These are phyloP conservation scores for Merops nubicus DNA, from an alignment of 2,113 vertebrate species.

Conservation along the genomic window DNA sequence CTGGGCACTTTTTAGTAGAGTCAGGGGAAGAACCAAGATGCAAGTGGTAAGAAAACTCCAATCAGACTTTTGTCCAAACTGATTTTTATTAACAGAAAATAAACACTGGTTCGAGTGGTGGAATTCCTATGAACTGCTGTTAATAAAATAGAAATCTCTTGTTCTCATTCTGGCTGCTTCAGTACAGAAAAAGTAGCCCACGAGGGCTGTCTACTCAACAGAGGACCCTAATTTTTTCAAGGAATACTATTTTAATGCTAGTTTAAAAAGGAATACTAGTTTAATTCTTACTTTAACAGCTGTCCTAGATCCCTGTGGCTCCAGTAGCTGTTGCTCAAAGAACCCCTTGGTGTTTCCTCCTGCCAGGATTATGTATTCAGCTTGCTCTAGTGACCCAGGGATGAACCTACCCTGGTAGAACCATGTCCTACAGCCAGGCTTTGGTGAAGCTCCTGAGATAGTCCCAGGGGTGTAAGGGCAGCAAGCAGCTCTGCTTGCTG, in stretches of 20 bases:
- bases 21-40: background rate
- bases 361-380: background rate
- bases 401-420: background rate
- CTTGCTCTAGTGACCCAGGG: background rate
- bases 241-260: background rate
- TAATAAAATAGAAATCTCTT: slow-evolving; percentile 69
- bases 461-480: background rate
- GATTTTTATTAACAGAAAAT: slow-evolving; percentile 88
- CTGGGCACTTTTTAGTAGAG: background rate
- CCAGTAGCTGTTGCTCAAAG: background rate
- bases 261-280: background rate
- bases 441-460: background rate
- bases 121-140: slow-evolving; percentile 50
- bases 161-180: background rate
- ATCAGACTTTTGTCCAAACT: slow-evolving; percentile 76
- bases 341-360: background rate
- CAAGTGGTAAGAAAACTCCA: slow-evolving; percentile 13
- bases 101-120: slow-evolving; percentile 65
- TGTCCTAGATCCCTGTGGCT: background rate
- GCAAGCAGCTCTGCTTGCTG: background rate
- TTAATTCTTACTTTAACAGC: background rate
- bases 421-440: background rate
- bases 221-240: background rate
- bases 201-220: background rate
- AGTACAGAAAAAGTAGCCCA: background rate